A percentile compares a stretch with the other conserved stretches of the same genome.
These are phyloP conservation scores for Apamea anceps DNA, from an alignment of 2,888 invertebrate species.

Conservation along the genomic window DNA sequence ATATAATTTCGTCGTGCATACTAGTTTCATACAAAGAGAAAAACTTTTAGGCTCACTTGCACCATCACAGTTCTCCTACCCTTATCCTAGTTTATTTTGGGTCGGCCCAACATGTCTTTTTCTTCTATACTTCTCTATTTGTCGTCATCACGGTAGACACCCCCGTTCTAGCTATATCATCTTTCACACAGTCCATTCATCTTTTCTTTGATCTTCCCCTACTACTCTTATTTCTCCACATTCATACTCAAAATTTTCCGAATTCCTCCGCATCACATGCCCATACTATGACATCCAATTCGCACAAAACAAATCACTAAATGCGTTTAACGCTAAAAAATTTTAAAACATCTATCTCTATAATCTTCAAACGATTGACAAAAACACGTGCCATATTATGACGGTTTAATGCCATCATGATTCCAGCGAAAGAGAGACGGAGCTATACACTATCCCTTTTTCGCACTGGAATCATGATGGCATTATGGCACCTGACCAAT, in stretches of 20 bases:
- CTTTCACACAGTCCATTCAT: neutral
- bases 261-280: neutral
- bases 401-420: neutral
- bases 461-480: neutral
- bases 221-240: neutral
- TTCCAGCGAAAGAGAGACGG: neutral
- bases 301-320: neutral
- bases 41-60: neutral
- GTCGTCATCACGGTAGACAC: neutral
- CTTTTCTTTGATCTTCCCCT: neutral
- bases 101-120: neutral
- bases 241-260: neutral
- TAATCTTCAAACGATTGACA: neutral
- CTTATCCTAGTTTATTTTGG: neutral
- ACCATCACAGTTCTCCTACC: neutral
- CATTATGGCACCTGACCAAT: neutral
- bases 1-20: neutral
- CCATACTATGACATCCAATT: neutral
- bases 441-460: neutral
- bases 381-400: neutral
- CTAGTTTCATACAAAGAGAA: constrained; percentile 20
- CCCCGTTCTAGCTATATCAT: neutral
- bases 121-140: neutral
- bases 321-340: neutral
- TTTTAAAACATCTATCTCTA: neutral